Base-by-base conservation (phyloP, 2,797 vertebrate species). In the Novumbra hubbsi region DNA sequence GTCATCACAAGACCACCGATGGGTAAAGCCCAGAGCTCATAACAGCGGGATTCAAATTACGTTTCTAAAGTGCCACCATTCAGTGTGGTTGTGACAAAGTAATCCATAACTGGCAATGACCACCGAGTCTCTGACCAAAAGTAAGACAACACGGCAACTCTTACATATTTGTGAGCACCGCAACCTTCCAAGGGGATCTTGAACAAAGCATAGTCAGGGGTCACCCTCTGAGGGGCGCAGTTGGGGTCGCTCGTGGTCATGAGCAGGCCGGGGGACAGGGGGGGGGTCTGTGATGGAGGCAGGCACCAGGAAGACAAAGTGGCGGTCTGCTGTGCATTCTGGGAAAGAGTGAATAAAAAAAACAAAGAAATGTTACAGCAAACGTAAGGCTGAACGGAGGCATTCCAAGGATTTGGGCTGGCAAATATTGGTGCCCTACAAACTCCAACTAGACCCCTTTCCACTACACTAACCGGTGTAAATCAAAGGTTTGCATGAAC, bases 241-340 rank as follows among this genome's bases (percentile, higher is more conserved):
- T 88, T 81, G 45, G 73, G 73, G 82, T 92, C 82, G 55, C 87
- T 81, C 4, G 87, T 87, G 80, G 86, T 80, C 15, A 89, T 84
- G 15, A 95, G 90, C 50, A 78, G 73, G 50, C 85, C 70, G 8
- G 90, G 90, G 6, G 87, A 89, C 30, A 95, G 89, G 17, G 92
- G 92, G 92, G 5, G 92, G 93, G 27, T 91, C 83, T 3, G 84
- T 88, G 75, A 93, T 80, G 69, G 91, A 88, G 28, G 91, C 86
- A 7, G 91, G 88, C 73, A 95, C 89, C 1, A 82, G 86, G 84
- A 95, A 95, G 77, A 95, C 90, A 83, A 95, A 93, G 89, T 94
- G 91, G 21, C 85, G 91, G 87, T 95, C 94, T 76, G 83, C 74
- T 75, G 93, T 93, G 87, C 94, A 95, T 86, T 93, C 94, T 95